Percentiles rank a stretch among this genome's conserved stretches.
These are phyloP conservation scores for Coturnix japonica DNA, from an alignment of 2,113 vertebrate species.

Conservation along the genomic window DNA sequence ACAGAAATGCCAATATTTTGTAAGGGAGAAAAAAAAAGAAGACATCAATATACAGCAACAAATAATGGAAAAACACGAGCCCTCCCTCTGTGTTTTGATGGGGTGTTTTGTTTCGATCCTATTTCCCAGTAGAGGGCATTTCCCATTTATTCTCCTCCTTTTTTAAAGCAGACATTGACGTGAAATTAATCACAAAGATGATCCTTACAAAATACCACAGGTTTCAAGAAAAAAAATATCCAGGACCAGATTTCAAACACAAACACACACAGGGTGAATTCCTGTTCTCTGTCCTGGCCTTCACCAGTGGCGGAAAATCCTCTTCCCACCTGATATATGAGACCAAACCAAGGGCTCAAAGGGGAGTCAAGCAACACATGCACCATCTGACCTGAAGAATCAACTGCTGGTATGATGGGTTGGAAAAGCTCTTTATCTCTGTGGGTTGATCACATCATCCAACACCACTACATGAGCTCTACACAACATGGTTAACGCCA, in stretches of 20 bases:
- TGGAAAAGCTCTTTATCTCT: not conserved
- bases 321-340: not conserved
- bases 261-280: accelerated
- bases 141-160: not conserved
- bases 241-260: not conserved
- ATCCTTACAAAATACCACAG: accelerated
- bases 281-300: not conserved
- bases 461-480: not conserved
- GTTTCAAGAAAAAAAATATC: not conserved
- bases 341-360: not conserved
- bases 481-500: not conserved
- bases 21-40: not conserved
- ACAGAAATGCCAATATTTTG: not conserved
- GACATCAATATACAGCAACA: not conserved
- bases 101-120: not conserved
- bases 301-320: not conserved
- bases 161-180: not conserved
- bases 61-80: not conserved
- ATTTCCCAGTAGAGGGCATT: not conserved
- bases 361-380: not conserved
- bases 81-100: not conserved
- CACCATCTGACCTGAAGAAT: not conserved
- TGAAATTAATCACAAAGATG: not conserved
- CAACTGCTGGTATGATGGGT: not conserved
- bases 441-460: not conserved